These are phyloP conservation scores for Cladopsammia gracilis DNA, from an alignment of 64 coral and sea anemone species.

Conservation along the genomic window DNA sequence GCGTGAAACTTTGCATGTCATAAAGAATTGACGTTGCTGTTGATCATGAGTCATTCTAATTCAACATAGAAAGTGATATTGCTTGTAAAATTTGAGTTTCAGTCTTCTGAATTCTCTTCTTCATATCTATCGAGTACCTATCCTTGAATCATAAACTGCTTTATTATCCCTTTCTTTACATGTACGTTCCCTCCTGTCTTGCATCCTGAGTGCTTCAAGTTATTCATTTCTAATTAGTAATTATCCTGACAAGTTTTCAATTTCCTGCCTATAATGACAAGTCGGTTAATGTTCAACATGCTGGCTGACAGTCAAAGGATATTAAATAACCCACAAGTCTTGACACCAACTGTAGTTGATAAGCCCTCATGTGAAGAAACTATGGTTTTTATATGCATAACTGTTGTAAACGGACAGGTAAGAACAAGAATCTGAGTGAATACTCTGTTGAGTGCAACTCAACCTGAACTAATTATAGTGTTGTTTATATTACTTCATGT, in stretches of 20 bases:
- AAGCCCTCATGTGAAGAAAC: background rate
- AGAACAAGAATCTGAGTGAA: background rate
- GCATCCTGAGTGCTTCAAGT: background rate
- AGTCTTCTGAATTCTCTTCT: too few species aligned
- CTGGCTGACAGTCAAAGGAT: background rate
- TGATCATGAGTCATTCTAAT: background rate
- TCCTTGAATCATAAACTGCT: too few species aligned
- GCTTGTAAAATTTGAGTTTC: background rate
- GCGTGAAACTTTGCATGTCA: background rate
- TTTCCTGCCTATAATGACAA: conserved; percentile 32
- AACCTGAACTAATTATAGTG: conserved; percentile 22
- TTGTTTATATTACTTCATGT: conserved; percentile 27
- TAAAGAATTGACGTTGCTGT: background rate
- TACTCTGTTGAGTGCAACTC: conserved; percentile 13
- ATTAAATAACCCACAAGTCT: background rate
- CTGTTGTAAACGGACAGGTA: conserved; percentile 43
- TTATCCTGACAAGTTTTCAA: conserved; percentile 21
- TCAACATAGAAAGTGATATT: conserved; percentile 19
- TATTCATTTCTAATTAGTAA: background rate
- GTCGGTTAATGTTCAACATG: conserved; percentile 10
- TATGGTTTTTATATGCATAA: conserved; percentile 63
- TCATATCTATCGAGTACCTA: background rate
- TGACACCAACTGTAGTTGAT: background rate
- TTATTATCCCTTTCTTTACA: background rate
- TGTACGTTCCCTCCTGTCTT: background rate